Conservation (phyloP, 2,113 vertebrate genomes). For the Illadopsis cleaveri region DNA sequence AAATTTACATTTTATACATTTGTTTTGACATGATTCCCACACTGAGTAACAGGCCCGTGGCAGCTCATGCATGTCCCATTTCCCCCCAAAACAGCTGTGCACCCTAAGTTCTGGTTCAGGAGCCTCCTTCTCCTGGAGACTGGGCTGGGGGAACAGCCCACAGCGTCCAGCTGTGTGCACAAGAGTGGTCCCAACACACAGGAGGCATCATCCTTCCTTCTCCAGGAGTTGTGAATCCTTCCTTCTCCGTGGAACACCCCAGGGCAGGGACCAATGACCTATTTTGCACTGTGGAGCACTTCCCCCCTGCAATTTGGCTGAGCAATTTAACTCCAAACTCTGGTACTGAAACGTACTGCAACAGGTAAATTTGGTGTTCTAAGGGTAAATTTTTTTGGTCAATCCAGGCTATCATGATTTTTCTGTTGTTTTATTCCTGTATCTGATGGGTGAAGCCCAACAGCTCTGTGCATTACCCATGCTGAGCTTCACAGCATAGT, state of each 20-base stretch:
- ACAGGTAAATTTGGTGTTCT: background rate
- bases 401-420: background rate
- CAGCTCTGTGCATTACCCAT: background rate
- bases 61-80: background rate
- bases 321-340: conserved; percentile 13
- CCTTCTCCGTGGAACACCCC: background rate
- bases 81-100: background rate
- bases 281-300: background rate
- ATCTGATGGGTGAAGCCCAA: background rate
- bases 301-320: background rate
- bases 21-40: conserved; percentile 18
- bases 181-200: background rate
- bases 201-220: background rate
- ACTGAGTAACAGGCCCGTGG: background rate
- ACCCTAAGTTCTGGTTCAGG: background rate
- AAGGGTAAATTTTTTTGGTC: background rate
- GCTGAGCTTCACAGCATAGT: background rate
- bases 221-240: background rate
- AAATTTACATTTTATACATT: conserved; percentile 58
- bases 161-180: background rate
- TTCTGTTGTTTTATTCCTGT: background rate
- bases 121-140: background rate
- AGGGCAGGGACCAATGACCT: background rate
- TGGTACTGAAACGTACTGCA: background rate
- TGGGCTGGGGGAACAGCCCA: background rate